Base-by-base conservation (phyloP, 2,113 vertebrate species). In the Spea bombifrons region DNA sequence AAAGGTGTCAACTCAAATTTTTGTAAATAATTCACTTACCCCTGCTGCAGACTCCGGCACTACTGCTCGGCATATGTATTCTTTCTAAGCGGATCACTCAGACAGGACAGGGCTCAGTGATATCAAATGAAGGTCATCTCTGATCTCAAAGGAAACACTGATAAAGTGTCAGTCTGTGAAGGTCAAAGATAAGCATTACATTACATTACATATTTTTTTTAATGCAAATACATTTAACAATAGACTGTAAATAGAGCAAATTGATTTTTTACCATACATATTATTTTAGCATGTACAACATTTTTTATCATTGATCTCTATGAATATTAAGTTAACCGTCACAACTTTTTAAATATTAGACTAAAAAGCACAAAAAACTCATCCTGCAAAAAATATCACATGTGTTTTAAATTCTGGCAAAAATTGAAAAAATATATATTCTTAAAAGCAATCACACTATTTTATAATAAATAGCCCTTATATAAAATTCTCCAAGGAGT, bases 1-100 rank as follows among this genome's bases (percentile, higher is more conserved):
- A 99, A 97, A 96, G 94, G 94, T 96, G 97, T 99, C 97, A 98
- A 98, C 96, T 99, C 94, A 96, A 97, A 98, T 99, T 99, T 98
- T 96, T 97, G 95, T 96, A 97, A 99, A 97, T 97, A 97, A 97
- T 98, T 96, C 95, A 96, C 97, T 95, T 97, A 95, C 96, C 94
- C 95, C 94, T 95, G 10, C 55, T 6, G 95, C 89, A 94, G 90
- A 91, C 94, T 94, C 92, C 86, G 90, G 92, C 89, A 89, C 92
- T 90, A 89, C 92, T 90, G 93, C 88, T 96, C 95, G 91, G 95
- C 96, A 94, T 95, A 96, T 94, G 95, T 94, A 95, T 97, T 96
- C 94, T 91, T 92, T 90, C 92, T 86, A 91, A 94, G 92, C 90
- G 88, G 94, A 95, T 94, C 94, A 92, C 94, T 90, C 93, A 95